phyloP scores from a whole-genome alignment of 2,888 invertebrate species.

The Epinotia ramella region DNA sequence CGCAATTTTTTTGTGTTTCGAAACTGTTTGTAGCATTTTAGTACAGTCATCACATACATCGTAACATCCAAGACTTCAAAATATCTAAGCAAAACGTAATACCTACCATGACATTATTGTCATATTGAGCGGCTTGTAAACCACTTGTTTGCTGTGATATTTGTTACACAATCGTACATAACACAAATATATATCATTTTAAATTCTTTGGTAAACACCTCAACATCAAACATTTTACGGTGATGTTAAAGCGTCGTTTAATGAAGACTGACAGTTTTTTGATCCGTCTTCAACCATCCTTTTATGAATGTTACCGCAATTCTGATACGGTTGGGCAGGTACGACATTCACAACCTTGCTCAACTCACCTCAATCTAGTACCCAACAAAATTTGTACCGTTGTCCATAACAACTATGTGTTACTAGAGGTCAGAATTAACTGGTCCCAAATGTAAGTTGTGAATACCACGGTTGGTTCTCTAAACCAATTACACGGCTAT shows the following conservation, averaged over 20 bases:
- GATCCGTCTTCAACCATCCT: constrained; percentile 3
- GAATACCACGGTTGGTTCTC: constrained; percentile 56
- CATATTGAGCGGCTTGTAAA: no score
- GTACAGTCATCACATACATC: no score
- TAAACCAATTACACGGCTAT: constrained; percentile 68
- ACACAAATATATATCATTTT: no score
- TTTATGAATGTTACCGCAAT: constrained; percentile 33
- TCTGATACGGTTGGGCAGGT: not conserved
- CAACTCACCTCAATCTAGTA: not conserved
- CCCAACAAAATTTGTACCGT: not conserved
- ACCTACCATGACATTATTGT: no score
- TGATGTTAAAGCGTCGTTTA: constrained; percentile 3
- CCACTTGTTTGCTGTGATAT: no score
- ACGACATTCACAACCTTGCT: not conserved
- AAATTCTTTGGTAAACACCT: no score
- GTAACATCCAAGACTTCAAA: no score
- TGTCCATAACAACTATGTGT: not conserved
- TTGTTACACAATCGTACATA: no score
- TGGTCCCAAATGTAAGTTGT: not conserved
- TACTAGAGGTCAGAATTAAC: not conserved
- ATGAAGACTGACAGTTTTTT: constrained; percentile 23
- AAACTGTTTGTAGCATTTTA: no score
- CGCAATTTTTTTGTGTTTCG: no score
- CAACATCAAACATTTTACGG: no score
- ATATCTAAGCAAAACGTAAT: no score